Evolutionary conservation across 2,888 invertebrate genomes (phyloP).

Genomic region (Altica lythri): DNA sequence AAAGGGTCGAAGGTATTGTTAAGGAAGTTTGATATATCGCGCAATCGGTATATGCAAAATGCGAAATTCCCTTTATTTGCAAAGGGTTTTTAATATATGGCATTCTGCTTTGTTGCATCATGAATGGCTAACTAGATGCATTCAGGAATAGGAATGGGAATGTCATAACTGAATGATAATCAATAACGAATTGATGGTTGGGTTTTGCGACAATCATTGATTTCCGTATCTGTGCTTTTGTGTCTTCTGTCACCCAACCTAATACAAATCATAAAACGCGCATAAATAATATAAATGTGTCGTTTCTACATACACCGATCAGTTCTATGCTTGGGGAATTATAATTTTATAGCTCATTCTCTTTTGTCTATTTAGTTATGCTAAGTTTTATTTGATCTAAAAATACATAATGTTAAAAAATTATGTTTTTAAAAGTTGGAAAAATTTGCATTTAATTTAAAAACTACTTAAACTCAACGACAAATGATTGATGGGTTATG

Average conservation of each 20-base stretch:
- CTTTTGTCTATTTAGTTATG: no score
- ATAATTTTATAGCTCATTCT: no score
- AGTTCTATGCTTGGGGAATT: no score
- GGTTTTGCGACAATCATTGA: constrained; percentile 49
- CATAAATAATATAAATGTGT: constrained; percentile 41
- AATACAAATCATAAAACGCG: constrained; percentile 49
- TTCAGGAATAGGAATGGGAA: constrained; percentile 57
- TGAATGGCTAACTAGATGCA: constrained; percentile 60
- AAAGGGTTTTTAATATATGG: constrained; percentile 50
- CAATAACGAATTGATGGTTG: constrained; percentile 57
- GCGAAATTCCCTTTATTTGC: constrained; percentile 40
- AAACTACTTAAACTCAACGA: no score
- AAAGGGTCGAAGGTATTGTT: constrained; percentile 51
- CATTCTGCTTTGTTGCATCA: constrained; percentile 54
- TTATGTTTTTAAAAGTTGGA: no score
- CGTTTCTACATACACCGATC: no score
- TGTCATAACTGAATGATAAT: constrained; percentile 59
- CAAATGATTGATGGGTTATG: no score
- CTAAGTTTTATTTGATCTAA: no score
- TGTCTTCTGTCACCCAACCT: constrained; percentile 29
- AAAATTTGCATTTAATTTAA: no score
- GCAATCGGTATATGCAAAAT: constrained; percentile 44
- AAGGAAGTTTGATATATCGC: constrained; percentile 51
- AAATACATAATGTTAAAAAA: no score
- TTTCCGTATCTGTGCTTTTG: constrained; percentile 45